Evolutionary conservation across 2,113 vertebrate genomes (phyloP).

Genomic region (Chloropsis hardwickii): DNA sequence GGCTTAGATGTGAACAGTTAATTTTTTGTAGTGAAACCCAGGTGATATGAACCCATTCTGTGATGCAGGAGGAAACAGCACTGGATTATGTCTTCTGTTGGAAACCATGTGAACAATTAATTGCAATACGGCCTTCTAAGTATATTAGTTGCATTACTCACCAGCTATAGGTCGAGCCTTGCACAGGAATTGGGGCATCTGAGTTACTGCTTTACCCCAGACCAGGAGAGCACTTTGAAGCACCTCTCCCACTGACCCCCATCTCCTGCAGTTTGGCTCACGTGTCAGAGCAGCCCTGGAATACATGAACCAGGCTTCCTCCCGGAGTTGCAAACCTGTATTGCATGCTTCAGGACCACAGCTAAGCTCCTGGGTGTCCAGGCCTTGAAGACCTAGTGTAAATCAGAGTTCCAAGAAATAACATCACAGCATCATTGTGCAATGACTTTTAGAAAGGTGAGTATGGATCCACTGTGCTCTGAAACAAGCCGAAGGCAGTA

Average conservation of each 20-base stretch:
- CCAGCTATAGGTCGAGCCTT: not conserved
- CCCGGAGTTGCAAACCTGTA: accelerated
- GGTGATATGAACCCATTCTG: not conserved
- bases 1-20: not conserved
- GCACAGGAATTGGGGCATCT: not conserved
- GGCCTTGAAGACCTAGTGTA: not conserved
- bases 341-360: accelerated
- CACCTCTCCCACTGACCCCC: accelerated
- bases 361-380: not conserved
- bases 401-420: not conserved
- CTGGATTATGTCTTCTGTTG: not conserved
- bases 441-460: not conserved
- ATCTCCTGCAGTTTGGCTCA: not conserved
- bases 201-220: not conserved
- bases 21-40: not conserved
- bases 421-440: not conserved
- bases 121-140: not conserved
- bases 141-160: not conserved
- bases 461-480: not conserved
- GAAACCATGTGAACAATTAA: not conserved
- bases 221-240: not conserved
- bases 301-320: not conserved
- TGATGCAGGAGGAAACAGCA: not conserved
- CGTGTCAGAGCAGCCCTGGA: accelerated
- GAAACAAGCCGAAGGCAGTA: not conserved